phyloP scores from a whole-genome alignment of 2,888 invertebrate genomes.

The Cerastoderma edule region DNA sequence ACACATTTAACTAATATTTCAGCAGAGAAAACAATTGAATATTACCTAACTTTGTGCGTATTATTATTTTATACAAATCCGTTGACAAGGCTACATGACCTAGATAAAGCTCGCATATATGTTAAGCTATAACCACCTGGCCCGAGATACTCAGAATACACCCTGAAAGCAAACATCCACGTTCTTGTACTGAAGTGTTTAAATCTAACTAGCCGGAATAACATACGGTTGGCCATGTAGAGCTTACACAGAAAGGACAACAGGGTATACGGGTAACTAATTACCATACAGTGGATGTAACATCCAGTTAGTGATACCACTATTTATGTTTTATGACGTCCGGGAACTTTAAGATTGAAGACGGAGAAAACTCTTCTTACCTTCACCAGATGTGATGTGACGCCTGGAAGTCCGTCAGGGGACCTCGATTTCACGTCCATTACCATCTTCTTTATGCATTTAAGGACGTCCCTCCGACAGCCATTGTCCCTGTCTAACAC shows the following conservation, averaged over 20 bases:
- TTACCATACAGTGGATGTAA: too few species aligned
- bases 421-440: constrained; percentile 5
- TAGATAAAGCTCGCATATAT: too few species aligned
- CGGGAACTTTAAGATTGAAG: neutral
- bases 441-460: constrained; percentile 23
- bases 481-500: constrained; percentile 36
- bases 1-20: too few species aligned
- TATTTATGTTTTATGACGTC: neutral
- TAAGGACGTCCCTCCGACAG: constrained; percentile 25
- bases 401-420: constrained; percentile 19
- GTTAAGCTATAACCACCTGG: too few species aligned
- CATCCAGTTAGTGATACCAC: neutral
- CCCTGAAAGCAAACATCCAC: too few species aligned
- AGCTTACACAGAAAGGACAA: neutral
- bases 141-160: too few species aligned
- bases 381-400: constrained; percentile 38
- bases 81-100: too few species aligned
- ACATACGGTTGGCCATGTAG: neutral
- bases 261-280: neutral
- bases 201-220: neutral
- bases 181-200: too few species aligned
- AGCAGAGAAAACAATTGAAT: too few species aligned
- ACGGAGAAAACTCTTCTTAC: neutral
- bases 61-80: too few species aligned
- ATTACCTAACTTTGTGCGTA: too few species aligned